Evolutionary conservation across 53 echinoderm and acorn worm species (phyloP).

Genomic region (Zoroaster sp.): DNA sequence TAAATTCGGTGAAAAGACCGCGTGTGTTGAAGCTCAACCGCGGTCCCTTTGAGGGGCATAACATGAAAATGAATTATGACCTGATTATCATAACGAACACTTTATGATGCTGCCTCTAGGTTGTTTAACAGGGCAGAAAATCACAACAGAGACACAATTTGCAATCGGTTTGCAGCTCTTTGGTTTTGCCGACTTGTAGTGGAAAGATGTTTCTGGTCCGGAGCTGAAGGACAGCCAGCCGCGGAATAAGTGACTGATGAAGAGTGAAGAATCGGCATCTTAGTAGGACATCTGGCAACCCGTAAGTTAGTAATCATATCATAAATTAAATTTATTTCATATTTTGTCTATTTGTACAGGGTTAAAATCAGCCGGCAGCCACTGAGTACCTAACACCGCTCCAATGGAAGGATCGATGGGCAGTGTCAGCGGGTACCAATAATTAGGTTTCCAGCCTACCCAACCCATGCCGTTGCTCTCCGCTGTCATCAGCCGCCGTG

Average conservation of each 20-base stretch:
- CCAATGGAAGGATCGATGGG: not conserved
- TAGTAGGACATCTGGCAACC: conserved; percentile 37
- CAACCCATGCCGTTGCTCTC: not conserved
- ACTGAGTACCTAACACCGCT: not conserved
- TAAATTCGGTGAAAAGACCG: conserved; percentile 17
- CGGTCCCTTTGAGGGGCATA: conserved; percentile 26
- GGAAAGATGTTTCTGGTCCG: not conserved
- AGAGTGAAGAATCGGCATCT: not conserved
- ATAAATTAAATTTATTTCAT: not conserved
- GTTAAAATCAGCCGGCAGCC: not conserved
- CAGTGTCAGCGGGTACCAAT: not conserved
- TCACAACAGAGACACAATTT: not conserved
- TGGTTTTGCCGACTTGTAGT: not conserved
- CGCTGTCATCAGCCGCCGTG: not conserved
- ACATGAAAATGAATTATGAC: not conserved
- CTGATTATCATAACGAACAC: not conserved
- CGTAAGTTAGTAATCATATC: conserved; percentile 2
- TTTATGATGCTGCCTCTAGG: not conserved
- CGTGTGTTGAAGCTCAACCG: not conserved
- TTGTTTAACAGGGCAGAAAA: not conserved
- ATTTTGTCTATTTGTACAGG: conserved; percentile 26
- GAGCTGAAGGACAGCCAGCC: not conserved
- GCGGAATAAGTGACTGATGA: not conserved
- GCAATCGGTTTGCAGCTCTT: not conserved
- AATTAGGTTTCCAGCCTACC: not conserved